Percentiles rank a stretch among this genome's conserved stretches.
Conservation (phyloP, 92 coral and sea anemone genomes). For the Micromussa lordhowensis region DNA sequence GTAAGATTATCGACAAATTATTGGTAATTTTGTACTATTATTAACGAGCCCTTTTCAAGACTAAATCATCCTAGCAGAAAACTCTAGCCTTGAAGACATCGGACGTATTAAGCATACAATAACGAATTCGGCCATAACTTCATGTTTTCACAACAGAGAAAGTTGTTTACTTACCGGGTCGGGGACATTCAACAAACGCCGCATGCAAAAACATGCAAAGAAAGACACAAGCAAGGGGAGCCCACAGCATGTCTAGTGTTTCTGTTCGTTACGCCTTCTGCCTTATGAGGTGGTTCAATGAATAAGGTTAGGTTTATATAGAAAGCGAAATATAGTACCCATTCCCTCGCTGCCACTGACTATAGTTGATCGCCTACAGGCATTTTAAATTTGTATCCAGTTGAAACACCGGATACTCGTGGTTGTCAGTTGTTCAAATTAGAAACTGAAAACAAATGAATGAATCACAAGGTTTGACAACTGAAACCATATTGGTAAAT, state of each 20-base stretch:
- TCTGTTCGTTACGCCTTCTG: no score
- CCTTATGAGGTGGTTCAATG: not conserved
- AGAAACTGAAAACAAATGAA: not conserved
- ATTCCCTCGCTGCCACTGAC: not conserved
- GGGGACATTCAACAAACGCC: not conserved
- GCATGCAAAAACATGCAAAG: not conserved
- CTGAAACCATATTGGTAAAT: no score
- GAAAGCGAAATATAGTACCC: not conserved
- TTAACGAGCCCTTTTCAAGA: no score
- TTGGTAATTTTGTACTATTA: no score
- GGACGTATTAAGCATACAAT: no score
- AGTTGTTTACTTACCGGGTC: not conserved
- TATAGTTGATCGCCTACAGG: not conserved
- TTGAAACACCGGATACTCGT: not conserved
- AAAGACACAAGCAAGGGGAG: not conserved
- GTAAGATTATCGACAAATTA: no score
- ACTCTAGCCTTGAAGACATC: no score
- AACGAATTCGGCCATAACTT: no score
- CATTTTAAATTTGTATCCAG: not conserved
- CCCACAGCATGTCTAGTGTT: not conserved
- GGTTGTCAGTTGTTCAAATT: not conserved
- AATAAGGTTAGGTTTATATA: not conserved
- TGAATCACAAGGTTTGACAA: no score
- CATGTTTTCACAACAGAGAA: not conserved
- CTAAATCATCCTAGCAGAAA: no score